phyloP scores from a whole-genome alignment of 2,113 vertebrate genomes.

The Antechinus stuartii region DNA sequence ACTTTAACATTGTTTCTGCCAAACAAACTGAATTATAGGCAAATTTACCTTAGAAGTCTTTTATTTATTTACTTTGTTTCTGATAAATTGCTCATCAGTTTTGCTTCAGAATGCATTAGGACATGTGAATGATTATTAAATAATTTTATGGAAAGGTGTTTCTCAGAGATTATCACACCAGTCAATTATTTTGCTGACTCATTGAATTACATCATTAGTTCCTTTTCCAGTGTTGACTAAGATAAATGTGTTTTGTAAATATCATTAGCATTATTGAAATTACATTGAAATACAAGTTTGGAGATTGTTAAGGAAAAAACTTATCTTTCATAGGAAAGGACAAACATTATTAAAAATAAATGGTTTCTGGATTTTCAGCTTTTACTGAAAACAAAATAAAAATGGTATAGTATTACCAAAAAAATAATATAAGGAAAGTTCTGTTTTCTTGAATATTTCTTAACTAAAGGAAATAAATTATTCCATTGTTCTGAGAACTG shows the following conservation, averaged over 20 bases:
- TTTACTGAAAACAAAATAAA: slow-evolving; percentile 35
- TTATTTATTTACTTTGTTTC: slow-evolving; percentile 16
- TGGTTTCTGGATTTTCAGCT: neutral
- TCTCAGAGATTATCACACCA: slow-evolving; percentile 67
- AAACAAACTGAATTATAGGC: slow-evolving; percentile 44
- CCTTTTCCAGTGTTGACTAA: slow-evolving; percentile 76
- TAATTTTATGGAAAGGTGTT: slow-evolving; percentile 59
- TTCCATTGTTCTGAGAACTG: slow-evolving; percentile 17
- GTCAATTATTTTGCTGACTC: slow-evolving; percentile 54
- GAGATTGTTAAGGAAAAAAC: slow-evolving; percentile 41
- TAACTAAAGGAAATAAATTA: neutral
- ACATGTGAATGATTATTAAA: slow-evolving; percentile 32
- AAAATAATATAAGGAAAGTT: slow-evolving; percentile 12
- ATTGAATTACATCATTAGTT: slow-evolving; percentile 52
- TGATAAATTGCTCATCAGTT: neutral
- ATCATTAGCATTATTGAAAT: slow-evolving; percentile 37
- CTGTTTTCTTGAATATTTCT: slow-evolving; percentile 41
- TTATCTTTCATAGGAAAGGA: neutral
- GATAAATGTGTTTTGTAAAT: slow-evolving; percentile 50
- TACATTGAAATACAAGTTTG: slow-evolving; percentile 54
- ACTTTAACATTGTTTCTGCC: slow-evolving; percentile 29
- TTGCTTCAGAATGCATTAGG: neutral
- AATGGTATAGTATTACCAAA: slow-evolving; percentile 2
- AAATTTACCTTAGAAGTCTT: neutral
- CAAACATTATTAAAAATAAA: slow-evolving; percentile 26